Percentiles rank a stretch among this genome's conserved stretches.
Conservation (phyloP, 2,113 vertebrate species). For the Smithornis capensis region DNA sequence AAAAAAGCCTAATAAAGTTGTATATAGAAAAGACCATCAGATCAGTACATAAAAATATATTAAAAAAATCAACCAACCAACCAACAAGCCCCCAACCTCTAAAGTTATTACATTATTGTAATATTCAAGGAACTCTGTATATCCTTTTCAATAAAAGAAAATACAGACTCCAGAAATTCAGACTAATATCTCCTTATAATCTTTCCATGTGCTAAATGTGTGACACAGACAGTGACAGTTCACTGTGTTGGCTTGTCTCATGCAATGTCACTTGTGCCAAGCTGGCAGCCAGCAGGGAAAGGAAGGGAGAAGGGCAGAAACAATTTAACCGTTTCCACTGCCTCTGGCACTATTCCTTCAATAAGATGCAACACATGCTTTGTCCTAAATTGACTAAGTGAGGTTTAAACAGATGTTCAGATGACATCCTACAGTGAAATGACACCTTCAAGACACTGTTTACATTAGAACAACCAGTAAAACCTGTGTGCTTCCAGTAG, state of each 20-base stretch:
- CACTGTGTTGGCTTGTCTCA: not conserved
- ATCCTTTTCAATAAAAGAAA: not conserved
- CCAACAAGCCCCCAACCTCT: not conserved
- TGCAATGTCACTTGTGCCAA: not conserved
- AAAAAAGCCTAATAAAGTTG: not conserved
- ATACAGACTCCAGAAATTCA: not conserved
- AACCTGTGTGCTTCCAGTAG: not conserved
- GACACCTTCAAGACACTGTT: not conserved
- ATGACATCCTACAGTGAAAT: not conserved
- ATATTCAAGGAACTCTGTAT: not conserved
- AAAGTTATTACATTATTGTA: not conserved
- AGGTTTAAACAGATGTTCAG: not conserved
- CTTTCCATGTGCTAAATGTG: rapidly evolving
- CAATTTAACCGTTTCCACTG: not conserved
- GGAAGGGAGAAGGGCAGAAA: not conserved
- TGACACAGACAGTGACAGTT: not conserved
- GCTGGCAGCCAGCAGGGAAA: not conserved
- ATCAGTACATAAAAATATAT: not conserved
- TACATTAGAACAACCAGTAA: not conserved
- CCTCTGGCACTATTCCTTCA: not conserved
- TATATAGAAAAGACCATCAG: not conserved
- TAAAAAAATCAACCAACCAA: not conserved
- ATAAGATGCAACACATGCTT: not conserved
- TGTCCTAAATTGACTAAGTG: not conserved
- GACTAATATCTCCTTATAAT: not conserved